Evolutionary conservation across 2,797 vertebrate genomes (phyloP).

Genomic region (Pseudocheirus occidentalis): DNA sequence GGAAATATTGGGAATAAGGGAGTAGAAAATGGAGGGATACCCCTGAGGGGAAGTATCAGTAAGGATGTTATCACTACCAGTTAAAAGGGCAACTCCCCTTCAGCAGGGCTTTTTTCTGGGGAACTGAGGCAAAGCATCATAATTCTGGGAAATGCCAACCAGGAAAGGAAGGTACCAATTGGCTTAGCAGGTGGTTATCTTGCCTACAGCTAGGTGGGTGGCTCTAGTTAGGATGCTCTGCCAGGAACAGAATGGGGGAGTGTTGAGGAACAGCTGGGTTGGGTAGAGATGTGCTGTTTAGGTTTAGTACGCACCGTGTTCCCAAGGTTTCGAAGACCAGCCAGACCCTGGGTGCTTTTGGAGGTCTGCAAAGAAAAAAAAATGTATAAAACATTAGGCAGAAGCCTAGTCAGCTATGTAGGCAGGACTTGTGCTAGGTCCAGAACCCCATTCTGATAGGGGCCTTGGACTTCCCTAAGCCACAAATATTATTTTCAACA

Average conservation of each 20-base stretch:
- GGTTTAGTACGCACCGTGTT: conserved; percentile 92
- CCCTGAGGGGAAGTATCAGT: conserved; percentile 31
- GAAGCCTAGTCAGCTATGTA: background rate
- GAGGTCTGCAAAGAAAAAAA: conserved; percentile 89
- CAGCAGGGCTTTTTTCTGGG: conserved; percentile 10
- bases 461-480: background rate
- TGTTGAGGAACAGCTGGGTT: background rate
- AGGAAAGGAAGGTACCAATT: conserved; percentile 23
- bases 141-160: background rate
- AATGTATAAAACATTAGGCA: background rate
- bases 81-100: conserved; percentile 39
- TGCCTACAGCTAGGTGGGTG: background rate
- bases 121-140: conserved; percentile 8
- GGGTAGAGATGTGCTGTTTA: conserved; percentile 3
- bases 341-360: conserved; percentile 94
- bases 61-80: background rate
- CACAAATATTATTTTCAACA: background rate
- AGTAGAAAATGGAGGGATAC: conserved; percentile 23
- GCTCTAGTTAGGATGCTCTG: background rate
- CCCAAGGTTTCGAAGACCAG: conserved; percentile 96
- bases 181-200: background rate
- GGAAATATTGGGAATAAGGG: background rate
- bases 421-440: background rate
- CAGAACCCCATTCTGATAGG: background rate
- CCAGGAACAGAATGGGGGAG: background rate